Percentiles rank a stretch among this genome's conserved stretches.
phyloP scores from a whole-genome alignment of 2,797 vertebrate species.

The Pangasius macronema region DNA sequence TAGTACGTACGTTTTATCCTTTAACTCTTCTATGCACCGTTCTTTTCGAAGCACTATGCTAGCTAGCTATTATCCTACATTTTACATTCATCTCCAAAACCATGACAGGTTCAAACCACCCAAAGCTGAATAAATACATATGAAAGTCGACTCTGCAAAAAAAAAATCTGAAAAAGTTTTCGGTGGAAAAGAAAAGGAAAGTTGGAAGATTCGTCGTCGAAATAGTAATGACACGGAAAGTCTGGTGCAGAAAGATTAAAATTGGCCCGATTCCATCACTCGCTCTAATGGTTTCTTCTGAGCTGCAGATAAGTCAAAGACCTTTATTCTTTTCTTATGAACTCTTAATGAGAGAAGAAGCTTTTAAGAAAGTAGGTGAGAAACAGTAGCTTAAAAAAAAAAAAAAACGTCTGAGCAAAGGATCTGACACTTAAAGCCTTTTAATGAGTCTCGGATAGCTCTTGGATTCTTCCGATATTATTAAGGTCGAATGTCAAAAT shows the following conservation, averaged over 20 bases:
- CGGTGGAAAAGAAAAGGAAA: too few relatives aligned
- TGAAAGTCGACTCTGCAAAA: background rate
- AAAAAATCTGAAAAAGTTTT: background rate
- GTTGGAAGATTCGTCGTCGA: too few relatives aligned
- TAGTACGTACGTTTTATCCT: too few relatives aligned
- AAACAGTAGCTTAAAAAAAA: slow-evolving; percentile 4
- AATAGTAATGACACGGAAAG: too few relatives aligned
- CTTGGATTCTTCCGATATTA: background rate
- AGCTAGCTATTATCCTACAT: background rate
- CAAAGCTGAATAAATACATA: background rate
- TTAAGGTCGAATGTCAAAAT: background rate
- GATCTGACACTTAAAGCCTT: slow-evolving; percentile 9
- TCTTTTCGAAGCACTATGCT: background rate
- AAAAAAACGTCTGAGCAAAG: background rate
- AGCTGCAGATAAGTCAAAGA: slow-evolving; percentile 14
- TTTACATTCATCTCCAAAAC: background rate
- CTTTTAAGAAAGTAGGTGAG: slow-evolving; percentile 10
- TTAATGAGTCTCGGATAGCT: slow-evolving; percentile 10
- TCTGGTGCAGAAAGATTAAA: too few relatives aligned
- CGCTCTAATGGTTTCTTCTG: slow-evolving; percentile 17
- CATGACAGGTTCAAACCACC: background rate
- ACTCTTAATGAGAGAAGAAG: slow-evolving; percentile 28
- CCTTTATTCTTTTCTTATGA: slow-evolving; percentile 23
- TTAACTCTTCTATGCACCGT: background rate
- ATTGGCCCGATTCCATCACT: slow-evolving; percentile 11